Base-by-base conservation (phyloP, 2,797 vertebrate species). In the Sebastes steindachneri region DNA sequence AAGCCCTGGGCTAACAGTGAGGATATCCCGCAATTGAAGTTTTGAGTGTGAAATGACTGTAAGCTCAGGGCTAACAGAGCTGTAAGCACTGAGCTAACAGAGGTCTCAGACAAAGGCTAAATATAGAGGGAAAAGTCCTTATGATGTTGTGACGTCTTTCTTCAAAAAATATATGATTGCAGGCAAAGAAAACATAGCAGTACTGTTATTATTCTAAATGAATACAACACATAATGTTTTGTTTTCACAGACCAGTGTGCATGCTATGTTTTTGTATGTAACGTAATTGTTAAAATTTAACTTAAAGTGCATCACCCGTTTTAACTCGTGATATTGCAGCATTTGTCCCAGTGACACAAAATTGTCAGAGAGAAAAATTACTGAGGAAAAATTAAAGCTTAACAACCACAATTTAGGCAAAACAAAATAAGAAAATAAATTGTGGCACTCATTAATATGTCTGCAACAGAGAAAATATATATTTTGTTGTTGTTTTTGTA, bases 1-100 rank as follows among this genome's bases (percentile, higher is more conserved):
- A 87, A 85, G 62, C 79, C 55, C 1, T 6, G 45, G 45, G 73
- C 37, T 76, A 26, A 62, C 65, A 53, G 67, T 68, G 9, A 35
- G 41, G 45, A 74, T 79, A 77, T 77, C 58, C 51, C 23, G 37
- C 63, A 85, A 88, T 79, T 88, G 77, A 89, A 80, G 79, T 72
- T 84, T 53, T 75, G 54, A 66, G 68, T 74, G 60, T 55, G 65
- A 82, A 86, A 74, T 67, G 26, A 60, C 68, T 65, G 14, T 75
- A 73, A 89, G 66, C 79, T 82, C 65, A 26, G 12, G 33, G 67
- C 60, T 77, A 73, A 85, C 66, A 60, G 55, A 87, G 55, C 55
- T 60, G n/a, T 82, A 71, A 87, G 63, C 68, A 41, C 59, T 6
- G 17, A 9, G 55, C 59, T 76, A 70, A 75, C 7, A 3, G 33